Evolutionary conservation across 2,113 vertebrate genomes (phyloP), one percentile per base, ranked within the genome.

Genomic region (Boulengerochromis microlepis): DNA sequence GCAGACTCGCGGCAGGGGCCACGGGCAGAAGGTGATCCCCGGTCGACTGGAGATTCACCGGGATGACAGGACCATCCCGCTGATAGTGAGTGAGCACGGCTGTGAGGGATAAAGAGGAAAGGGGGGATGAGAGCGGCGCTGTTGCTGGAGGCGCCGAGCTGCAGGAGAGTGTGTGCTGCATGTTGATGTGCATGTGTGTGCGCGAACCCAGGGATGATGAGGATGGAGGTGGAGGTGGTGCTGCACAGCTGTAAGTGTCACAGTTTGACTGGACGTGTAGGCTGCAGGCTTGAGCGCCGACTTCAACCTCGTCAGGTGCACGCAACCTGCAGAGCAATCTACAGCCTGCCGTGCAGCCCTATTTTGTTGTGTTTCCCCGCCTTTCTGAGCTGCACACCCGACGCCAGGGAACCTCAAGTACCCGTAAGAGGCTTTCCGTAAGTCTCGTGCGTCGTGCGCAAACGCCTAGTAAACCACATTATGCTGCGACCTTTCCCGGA

Each of bases 31-130:
- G 92, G 88, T 91, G 92, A 83, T 95, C 29, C 94, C 95, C 4
- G 97, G 97, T 4, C 95, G 97, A 88, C 93, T 96, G 89, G 98
- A 98, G 94, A 96, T 96, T 89, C 97, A 97, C 92, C 96, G 98
- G 76, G 98, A 99, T 82, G 98, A 98, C 95, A 94, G 98, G 93
- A 98, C 97, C 95, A 95, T 98, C 95, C 97, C 98, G 92, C 97
- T 98, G 47, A 97, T 97, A 80, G 98, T 99, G 96, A 99, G 98
- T 97, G 80, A 83, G 74, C 29, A 83, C 11, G 15, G 81, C 87
- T 80, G 64, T 2, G 10, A 31, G 26, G 31, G 69, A 29, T 5
- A 53, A 19, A 22, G 16, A 81, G 10, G 33, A 29, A 31, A 19
- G 8, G 40, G 54, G 31, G 57, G 7, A 19, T 40, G 69, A 9